Evolutionary conservation across 1,140 invertebrate species (phyloP).

Genomic region (Chironomus striatipennis): DNA sequence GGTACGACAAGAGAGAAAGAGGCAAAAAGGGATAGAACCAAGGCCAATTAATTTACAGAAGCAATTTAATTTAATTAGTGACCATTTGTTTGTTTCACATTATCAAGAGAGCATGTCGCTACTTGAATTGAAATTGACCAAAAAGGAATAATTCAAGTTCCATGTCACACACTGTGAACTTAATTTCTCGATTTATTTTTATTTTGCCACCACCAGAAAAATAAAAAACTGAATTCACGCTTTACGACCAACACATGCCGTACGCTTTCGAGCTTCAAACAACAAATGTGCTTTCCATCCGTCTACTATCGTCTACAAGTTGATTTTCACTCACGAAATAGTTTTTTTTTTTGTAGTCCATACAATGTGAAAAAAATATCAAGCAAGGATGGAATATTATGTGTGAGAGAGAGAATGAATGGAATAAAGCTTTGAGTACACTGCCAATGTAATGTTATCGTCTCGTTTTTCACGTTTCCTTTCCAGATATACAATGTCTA

Average conservation of each 20-base stretch:
- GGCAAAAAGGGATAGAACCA: background rate
- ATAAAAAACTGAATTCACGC: background rate
- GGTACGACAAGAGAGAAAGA: too few relatives aligned
- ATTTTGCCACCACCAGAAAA: too few relatives aligned
- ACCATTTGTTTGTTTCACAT: background rate
- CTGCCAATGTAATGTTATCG: background rate
- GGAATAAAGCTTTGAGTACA: background rate
- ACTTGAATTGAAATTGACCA: conserved; percentile 21
- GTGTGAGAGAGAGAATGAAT: background rate
- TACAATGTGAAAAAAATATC: too few relatives aligned
- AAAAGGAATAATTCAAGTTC: conserved; percentile 18
- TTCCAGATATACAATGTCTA: too few relatives aligned
- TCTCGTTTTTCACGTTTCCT: background rate
- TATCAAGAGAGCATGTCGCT: background rate
- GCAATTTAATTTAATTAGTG: conserved; percentile 17
- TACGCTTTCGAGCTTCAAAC: conserved; percentile 16
- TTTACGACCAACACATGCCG: conserved; percentile 17
- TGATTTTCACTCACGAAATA: conserved; percentile 4
- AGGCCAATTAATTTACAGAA: background rate
- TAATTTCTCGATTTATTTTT: background rate
- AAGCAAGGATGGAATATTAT: background rate
- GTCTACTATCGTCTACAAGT: background rate
- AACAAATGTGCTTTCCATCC: background rate
- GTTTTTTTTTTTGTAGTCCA: background rate
- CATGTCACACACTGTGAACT: background rate